phyloP scores from a whole-genome alignment of 2,888 invertebrate species.

The Rosalia funebris region DNA sequence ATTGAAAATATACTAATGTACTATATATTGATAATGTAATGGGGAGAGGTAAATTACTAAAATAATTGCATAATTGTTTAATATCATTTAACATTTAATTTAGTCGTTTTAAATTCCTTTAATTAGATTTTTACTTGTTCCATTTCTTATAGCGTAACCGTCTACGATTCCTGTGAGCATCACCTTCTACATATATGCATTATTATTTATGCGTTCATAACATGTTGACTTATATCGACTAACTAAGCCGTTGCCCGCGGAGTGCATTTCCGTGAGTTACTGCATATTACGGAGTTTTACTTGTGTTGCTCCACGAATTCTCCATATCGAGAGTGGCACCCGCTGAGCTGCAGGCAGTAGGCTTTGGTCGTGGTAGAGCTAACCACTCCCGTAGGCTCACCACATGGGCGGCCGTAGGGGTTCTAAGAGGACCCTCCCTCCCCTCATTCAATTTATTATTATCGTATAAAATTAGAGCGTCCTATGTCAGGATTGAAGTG shows the following conservation, averaged over 20 bases:
- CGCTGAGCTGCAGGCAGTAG: slow-evolving; percentile 31
- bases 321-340: slow-evolving; percentile 33
- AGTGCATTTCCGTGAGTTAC: slow-evolving; percentile 46
- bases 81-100: too few species aligned
- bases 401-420: neutral
- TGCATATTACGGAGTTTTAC: slow-evolving; percentile 47
- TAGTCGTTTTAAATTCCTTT: too few species aligned
- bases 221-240: slow-evolving; percentile 20
- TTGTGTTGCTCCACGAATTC: slow-evolving; percentile 26
- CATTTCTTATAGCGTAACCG: too few species aligned
- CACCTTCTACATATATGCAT: slow-evolving; percentile 11
- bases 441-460: too few species aligned
- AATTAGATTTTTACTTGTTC: too few species aligned
- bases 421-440: neutral
- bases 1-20: too few species aligned
- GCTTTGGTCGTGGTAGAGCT: slow-evolving; percentile 26
- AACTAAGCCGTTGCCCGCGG: slow-evolving; percentile 30
- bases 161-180: neutral
- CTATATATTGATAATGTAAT: too few species aligned
- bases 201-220: slow-evolving; percentile 27
- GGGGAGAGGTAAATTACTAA: too few species aligned
- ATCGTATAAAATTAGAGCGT: too few species aligned
- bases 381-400: slow-evolving; percentile 31
- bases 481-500: too few species aligned
- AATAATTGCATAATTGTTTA: too few species aligned